Conservation (phyloP, 2,797 vertebrate genomes). For the Morelia viridis region DNA sequence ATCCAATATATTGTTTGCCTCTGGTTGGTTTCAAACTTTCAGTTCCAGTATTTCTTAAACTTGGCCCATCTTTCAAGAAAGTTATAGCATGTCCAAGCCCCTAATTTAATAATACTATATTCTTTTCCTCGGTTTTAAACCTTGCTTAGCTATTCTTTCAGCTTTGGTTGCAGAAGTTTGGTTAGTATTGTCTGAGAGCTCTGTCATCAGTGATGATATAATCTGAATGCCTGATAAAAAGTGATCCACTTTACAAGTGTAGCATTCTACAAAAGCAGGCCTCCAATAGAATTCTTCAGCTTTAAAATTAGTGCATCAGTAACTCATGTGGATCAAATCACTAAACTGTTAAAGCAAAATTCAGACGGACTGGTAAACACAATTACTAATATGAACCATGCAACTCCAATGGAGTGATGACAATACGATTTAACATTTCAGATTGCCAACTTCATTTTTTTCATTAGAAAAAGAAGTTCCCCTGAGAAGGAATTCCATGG, state of each 20-base stretch:
- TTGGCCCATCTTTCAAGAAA: not conserved
- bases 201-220: constrained; percentile 41
- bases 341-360: constrained; percentile 52
- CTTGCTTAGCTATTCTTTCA: not conserved
- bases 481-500: constrained; percentile 40
- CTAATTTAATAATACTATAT: not conserved
- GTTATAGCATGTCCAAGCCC: not conserved
- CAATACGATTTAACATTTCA: constrained; percentile 61
- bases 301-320: constrained; percentile 52
- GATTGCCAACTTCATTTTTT: constrained; percentile 57
- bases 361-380: constrained; percentile 56
- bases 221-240: constrained; percentile 42
- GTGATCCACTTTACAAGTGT: constrained; percentile 35
- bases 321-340: constrained; percentile 43
- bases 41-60: not conserved
- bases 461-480: constrained; percentile 50
- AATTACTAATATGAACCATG: constrained; percentile 53
- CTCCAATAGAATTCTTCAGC: constrained; percentile 24
- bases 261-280: constrained; percentile 42
- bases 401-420: constrained; percentile 54
- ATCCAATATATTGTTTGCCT: not conserved
- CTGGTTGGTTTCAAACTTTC: not conserved
- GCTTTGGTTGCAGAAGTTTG: not conserved
- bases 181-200: not conserved
- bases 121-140: not conserved